phyloP scores from a whole-genome alignment of 92 coral and sea anemone species.

The Phenganax stokvisi region DNA sequence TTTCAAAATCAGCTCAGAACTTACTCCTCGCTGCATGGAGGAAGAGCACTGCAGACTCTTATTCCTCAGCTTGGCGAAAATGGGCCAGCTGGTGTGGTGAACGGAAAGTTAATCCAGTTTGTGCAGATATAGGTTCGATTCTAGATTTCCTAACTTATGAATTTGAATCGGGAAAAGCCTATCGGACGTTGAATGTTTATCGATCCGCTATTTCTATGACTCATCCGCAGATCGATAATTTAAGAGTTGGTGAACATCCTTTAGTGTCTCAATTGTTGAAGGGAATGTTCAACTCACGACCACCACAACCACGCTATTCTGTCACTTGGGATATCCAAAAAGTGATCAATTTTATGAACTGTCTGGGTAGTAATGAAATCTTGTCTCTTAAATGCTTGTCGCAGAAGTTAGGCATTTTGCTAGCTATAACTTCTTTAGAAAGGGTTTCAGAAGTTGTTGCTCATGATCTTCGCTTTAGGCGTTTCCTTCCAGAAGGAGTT shows the following conservation, averaged over 20 bases:
- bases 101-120: slow-evolving; percentile 37
- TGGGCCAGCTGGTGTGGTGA: slow-evolving; percentile 39
- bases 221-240: neutral
- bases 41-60: slow-evolving; percentile 36
- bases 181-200: neutral
- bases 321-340: slow-evolving; percentile 49
- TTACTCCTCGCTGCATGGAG: slow-evolving; percentile 57
- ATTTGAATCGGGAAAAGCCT: slow-evolving; percentile 35
- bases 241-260: slow-evolving; percentile 52
- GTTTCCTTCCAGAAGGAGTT: slow-evolving; percentile 53
- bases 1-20: slow-evolving; percentile 50
- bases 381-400: slow-evolving; percentile 49
- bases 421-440: too few species aligned
- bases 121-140: slow-evolving; percentile 40
- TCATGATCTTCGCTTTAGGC: slow-evolving; percentile 55
- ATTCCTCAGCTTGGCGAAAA: slow-evolving; percentile 51
- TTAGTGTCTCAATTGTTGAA: slow-evolving; percentile 49
- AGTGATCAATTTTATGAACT: slow-evolving; percentile 32
- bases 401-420: neutral
- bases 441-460: slow-evolving; percentile 42
- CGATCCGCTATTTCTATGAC: neutral
- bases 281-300: slow-evolving; percentile 45
- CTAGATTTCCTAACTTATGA: slow-evolving; percentile 45
- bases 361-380: slow-evolving; percentile 46
- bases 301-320: slow-evolving; percentile 53